Percentiles rank a stretch among this genome's conserved stretches.
Evolutionary conservation across 2,113 vertebrate genomes (phyloP).

Genomic region (Lynx canadensis): DNA sequence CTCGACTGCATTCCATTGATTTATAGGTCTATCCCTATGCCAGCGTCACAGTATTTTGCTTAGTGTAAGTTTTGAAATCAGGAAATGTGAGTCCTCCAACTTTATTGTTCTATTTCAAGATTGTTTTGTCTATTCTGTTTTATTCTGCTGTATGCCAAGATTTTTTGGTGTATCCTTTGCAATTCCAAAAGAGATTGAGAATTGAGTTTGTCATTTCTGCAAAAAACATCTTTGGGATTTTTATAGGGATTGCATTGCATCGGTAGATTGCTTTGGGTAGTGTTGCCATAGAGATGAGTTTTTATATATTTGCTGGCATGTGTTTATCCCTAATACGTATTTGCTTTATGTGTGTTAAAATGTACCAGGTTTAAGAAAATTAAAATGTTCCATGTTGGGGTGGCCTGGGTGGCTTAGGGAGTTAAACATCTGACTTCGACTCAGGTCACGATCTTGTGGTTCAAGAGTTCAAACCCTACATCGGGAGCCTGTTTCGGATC

Average conservation of each 20-base stretch:
- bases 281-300: not conserved
- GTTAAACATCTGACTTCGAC: no score
- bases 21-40: not conserved
- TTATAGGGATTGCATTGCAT: not conserved
- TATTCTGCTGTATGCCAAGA: not conserved
- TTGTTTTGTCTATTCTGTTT: not conserved
- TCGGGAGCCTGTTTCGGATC: no score
- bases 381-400: no score
- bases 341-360: not conserved
- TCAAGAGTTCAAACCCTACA: no score
- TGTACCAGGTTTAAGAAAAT: no score
- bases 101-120: not conserved
- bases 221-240: not conserved
- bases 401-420: no score
- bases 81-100: not conserved
- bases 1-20: not conserved
- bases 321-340: not conserved
- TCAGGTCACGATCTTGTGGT: no score
- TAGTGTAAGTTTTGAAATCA: not conserved
- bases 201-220: not conserved
- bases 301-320: not conserved
- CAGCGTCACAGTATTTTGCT: not conserved
- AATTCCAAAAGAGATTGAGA: not conserved
- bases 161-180: not conserved
- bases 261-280: not conserved